Evolutionary conservation across 2,797 vertebrate species (phyloP), one percentile per base, ranked within the genome.

Genomic region (Alosa sapidissima): DNA sequence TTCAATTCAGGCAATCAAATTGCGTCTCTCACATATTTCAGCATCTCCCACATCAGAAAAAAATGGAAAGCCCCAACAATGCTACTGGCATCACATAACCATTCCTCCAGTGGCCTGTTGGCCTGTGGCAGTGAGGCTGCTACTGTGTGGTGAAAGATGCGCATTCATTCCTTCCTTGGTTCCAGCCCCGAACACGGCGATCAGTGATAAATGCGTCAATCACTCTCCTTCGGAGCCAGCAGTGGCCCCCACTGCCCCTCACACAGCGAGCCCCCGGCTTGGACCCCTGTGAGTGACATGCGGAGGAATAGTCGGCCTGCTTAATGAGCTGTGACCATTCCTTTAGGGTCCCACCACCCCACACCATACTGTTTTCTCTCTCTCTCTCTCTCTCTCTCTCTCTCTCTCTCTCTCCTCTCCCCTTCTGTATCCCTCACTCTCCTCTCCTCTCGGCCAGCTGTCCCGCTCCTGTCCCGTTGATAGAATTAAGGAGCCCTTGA

Each of bases 401-500:
- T 11, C 3, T 9, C 2, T 24, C 21, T n/a, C 68, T 75, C 11
- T 19, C 33, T 75, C 33, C 21, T 7, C 5, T 24, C 41, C 65
- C 41, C 68, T 14, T 65, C 62, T 19, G 5, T 75, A 6, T 45
- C 33, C 11, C 13, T 75, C 13, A 3, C 33, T 41, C 33, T 5
- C 68, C 36, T 2, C 33, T 75, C 14, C 86, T 90, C 91, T 86
- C 82, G 54, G 81, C 85, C 75, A 84, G 82, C 82, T 49, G 81
- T 81, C 87, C 88, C 62, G 83, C 88, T 89, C 88, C 88, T 83
- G 82, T 88, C 81, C 89, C 58, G 84, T 86, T 92, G 91, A 94
- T 94, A 93, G 94, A 95, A 94, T 94, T 94, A 95, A 90, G 83
- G 90, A 93, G 89, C 91, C 89, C 90, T 91, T 95, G 93, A 94